Conservation (phyloP, 2,888 invertebrate genomes). For the Apotomis capreana region DNA sequence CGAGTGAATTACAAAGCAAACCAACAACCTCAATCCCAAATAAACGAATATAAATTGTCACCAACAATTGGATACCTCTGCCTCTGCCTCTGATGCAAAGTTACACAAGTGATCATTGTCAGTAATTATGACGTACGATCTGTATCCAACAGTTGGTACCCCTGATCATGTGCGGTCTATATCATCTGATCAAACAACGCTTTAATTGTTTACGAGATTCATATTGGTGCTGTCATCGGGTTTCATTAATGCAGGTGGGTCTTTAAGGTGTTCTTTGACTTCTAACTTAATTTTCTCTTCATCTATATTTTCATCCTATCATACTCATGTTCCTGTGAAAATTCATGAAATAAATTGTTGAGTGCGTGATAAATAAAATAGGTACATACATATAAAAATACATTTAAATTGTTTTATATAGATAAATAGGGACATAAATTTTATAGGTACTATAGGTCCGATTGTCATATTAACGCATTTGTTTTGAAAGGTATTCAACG, state of each 20-base stretch:
- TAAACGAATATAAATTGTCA: neutral
- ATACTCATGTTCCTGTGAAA: too few species aligned
- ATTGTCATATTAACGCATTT: too few species aligned
- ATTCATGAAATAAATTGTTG: too few species aligned
- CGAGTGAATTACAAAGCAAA: too few species aligned
- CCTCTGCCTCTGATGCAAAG: constrained; percentile 57
- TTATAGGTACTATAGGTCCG: too few species aligned
- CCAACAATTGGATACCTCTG: constrained; percentile 45
- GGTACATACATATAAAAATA: too few species aligned
- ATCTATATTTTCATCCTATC: too few species aligned
- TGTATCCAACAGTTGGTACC: constrained; percentile 46
- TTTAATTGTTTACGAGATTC: constrained; percentile 32
- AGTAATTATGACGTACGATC: constrained; percentile 56
- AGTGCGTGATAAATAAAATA: too few species aligned
- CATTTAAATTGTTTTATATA: too few species aligned
- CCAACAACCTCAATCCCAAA: neutral
- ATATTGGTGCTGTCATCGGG: constrained; percentile 30
- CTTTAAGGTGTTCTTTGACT: neutral
- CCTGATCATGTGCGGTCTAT: constrained; percentile 38
- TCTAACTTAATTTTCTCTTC: too few species aligned
- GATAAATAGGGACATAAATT: too few species aligned
- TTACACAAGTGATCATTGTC: constrained; percentile 55
- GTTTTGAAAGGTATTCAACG: too few species aligned
- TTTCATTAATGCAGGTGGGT: constrained; percentile 20
- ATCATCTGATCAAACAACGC: constrained; percentile 36